Evolutionary conservation across 1,140 invertebrate species (phyloP).

Genomic region (Trigoniulus corallinus): DNA sequence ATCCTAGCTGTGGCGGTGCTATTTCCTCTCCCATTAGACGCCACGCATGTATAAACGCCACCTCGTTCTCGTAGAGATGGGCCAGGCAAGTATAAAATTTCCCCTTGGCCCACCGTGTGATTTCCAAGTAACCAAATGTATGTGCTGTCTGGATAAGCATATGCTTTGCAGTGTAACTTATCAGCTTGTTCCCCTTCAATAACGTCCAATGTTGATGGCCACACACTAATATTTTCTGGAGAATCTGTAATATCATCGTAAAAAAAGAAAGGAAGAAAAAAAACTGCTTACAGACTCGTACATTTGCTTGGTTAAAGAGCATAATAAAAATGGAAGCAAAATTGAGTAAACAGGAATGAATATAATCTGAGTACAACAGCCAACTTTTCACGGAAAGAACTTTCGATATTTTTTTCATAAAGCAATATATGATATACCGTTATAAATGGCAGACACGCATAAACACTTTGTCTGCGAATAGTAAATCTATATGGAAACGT

Average conservation of each 20-base stretch:
- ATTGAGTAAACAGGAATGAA: too few relatives aligned
- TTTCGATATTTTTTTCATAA: too few relatives aligned
- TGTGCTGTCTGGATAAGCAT: constrained; percentile 47
- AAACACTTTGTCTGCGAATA: too few relatives aligned
- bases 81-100: constrained; percentile 36
- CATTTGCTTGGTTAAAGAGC: not conserved
- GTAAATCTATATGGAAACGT: too few relatives aligned
- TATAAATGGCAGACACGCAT: too few relatives aligned
- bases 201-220: constrained; percentile 49
- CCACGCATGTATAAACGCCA: constrained; percentile 56
- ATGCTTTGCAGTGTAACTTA: constrained; percentile 55
- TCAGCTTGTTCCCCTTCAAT: constrained; percentile 55
- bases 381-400: too few relatives aligned
- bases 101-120: constrained; percentile 29
- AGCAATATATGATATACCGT: too few relatives aligned
- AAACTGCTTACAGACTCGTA: too few relatives aligned
- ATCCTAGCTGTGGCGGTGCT: constrained; percentile 42
- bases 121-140: constrained; percentile 42
- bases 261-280: too few relatives aligned
- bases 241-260: constrained; percentile 68
- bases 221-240: constrained; percentile 64
- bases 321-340: not conserved
- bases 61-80: constrained; percentile 38
- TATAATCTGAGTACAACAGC: too few relatives aligned
- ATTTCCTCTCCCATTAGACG: constrained; percentile 54